Conservation (phyloP, 2,113 vertebrate genomes). For the Dipodomys stephensi region DNA sequence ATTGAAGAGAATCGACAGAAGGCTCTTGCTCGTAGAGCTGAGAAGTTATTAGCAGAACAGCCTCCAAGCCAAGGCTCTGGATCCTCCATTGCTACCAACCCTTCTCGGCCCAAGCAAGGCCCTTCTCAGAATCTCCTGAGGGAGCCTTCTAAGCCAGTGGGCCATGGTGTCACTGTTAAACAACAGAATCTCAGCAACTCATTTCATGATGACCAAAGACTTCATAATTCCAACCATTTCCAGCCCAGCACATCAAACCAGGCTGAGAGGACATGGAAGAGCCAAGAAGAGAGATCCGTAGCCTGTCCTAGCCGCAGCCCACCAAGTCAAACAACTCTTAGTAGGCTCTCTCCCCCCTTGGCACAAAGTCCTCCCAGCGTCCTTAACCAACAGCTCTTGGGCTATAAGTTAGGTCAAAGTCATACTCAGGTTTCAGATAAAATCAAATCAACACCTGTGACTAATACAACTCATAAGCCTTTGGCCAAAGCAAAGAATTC, state of each 20-base stretch:
- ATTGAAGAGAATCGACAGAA: constrained; percentile 95
- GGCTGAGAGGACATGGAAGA: neutral
- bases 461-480: constrained; percentile 6
- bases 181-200: constrained; percentile 61
- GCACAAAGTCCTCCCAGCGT: constrained; percentile 25
- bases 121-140: neutral
- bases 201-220: neutral
- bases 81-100: neutral
- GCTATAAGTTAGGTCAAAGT: neutral
- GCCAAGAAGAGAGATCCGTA: neutral
- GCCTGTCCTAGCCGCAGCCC: neutral
- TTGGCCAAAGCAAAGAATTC: constrained; percentile 25
- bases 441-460: neutral
- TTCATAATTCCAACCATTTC: neutral
- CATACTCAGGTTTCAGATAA: neutral
- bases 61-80: neutral
- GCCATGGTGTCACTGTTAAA: neutral
- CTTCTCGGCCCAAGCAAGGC: neutral
- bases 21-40: constrained; percentile 94
- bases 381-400: neutral
- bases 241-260: neutral
- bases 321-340: neutral
- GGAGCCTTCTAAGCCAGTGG: neutral
- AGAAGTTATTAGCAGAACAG: constrained; percentile 88
- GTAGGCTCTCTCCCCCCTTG: neutral